These are phyloP conservation scores for Arge pagana DNA, from an alignment of 2,888 invertebrate species.

Conservation along the genomic window DNA sequence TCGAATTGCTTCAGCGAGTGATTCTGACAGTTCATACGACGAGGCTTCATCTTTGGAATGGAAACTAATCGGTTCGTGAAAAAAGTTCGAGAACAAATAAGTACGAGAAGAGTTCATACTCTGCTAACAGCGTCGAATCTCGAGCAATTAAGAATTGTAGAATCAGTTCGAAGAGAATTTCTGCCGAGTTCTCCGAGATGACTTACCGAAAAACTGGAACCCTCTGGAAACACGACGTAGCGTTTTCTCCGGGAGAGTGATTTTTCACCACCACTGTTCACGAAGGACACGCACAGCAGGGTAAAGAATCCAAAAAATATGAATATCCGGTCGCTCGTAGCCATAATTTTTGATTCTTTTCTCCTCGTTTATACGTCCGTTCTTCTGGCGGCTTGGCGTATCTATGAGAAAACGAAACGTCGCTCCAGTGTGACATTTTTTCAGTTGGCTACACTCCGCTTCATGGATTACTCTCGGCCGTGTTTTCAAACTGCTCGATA, in stretches of 20 bases:
- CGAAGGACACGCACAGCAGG: slow-evolving; percentile 25
- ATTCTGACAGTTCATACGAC: too few relatives aligned
- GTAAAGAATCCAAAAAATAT: slow-evolving; percentile 25
- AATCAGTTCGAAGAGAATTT: background rate
- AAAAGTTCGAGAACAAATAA: background rate
- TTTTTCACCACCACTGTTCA: slow-evolving; percentile 41
- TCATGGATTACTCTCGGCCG: too few relatives aligned
- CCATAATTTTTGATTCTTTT: too few relatives aligned
- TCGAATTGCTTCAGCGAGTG: background rate
- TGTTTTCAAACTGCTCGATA: too few relatives aligned
- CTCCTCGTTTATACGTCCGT: too few relatives aligned
- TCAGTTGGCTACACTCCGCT: too few relatives aligned
- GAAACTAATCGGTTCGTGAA: background rate
- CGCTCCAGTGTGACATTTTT: too few relatives aligned
- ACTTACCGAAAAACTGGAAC: slow-evolving; percentile 72
- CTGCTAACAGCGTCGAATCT: too few relatives aligned
- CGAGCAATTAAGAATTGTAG: too few relatives aligned
- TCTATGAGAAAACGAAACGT: too few relatives aligned
- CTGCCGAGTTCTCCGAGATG: background rate
- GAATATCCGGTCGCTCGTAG: too few relatives aligned
- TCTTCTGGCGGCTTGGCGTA: too few relatives aligned
- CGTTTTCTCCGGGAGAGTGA: slow-evolving; percentile 65
- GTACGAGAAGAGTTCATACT: background rate
- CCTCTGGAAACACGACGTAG: slow-evolving; percentile 73
- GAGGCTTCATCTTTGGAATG: background rate